A percentile compares a stretch with the other conserved stretches of the same genome.
Conservation (phyloP, 2,113 vertebrate genomes). For the Daboia siamensis region DNA sequence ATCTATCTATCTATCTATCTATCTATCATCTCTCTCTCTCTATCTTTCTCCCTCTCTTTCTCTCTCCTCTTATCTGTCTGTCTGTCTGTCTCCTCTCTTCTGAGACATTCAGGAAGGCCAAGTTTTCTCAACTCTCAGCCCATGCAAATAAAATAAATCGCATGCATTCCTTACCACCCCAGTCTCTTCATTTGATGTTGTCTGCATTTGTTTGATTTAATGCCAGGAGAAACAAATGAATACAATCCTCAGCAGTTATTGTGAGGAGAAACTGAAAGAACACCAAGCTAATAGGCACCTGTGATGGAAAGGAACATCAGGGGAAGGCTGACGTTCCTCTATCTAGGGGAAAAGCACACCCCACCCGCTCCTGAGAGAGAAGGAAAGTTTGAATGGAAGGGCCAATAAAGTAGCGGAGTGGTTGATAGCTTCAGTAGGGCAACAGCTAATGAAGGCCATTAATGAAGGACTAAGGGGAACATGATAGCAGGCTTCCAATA, state of each 20-base stretch:
- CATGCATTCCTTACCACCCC: not conserved
- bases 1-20: too few relatives aligned
- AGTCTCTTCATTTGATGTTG: not conserved
- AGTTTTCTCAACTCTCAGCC: not conserved
- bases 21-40: too few relatives aligned
- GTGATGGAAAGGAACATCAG: not conserved
- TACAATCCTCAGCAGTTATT: not conserved
- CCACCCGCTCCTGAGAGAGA: not conserved
- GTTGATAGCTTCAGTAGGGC: not conserved
- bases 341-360: not conserved
- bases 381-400: not conserved
- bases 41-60: too few relatives aligned
- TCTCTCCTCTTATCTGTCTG: too few relatives aligned
- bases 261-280: not conserved
- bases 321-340: not conserved
- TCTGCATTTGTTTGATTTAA: not conserved
- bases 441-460: not conserved
- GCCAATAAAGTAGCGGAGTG: not conserved
- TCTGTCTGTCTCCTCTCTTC: not conserved
- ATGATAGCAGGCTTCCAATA: not conserved
- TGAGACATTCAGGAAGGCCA: not conserved
- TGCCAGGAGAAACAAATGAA: not conserved
- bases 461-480: not conserved
- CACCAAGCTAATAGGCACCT: not conserved
- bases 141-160: not conserved